Conservation (phyloP, 23 tunicate species). For the Halocynthia roretzi region DNA sequence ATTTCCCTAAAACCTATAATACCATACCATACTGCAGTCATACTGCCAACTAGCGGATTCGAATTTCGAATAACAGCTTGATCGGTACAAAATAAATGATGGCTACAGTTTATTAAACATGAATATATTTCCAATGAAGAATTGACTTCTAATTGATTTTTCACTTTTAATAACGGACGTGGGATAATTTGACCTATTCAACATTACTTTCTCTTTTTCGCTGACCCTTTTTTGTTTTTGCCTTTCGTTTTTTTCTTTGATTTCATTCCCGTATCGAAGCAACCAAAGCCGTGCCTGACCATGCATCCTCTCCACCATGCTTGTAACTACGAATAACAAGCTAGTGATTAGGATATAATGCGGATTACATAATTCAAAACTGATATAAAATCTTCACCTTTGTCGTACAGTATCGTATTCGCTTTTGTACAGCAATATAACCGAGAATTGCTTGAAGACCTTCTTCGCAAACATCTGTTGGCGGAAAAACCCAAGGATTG, state of each 20-base stretch:
- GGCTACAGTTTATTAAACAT: no score
- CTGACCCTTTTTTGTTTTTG: constrained; percentile 51
- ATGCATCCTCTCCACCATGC: constrained; percentile 89
- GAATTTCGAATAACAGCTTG: no score
- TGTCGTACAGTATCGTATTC: constrained; percentile 34
- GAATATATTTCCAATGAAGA: no score
- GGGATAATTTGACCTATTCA: neutral
- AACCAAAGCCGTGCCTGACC: constrained; percentile 72
- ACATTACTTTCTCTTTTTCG: constrained; percentile 57
- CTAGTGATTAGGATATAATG: neutral
- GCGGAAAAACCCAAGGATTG: constrained; percentile 59
- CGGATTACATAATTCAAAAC: neutral
- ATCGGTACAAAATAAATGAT: no score
- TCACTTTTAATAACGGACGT: no score
- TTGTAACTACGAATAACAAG: constrained; percentile 45
- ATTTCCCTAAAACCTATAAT: no score
- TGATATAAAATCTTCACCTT: constrained; percentile 7
- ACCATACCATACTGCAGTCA: no score
- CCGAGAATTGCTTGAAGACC: constrained; percentile 53
- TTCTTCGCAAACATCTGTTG: constrained; percentile 61
- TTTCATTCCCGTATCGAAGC: constrained; percentile 31
- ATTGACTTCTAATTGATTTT: no score
- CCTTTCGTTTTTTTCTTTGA: constrained; percentile 44
- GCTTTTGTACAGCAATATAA: constrained; percentile 39
- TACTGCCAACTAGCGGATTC: no score